phyloP scores from a whole-genome alignment of 2,888 invertebrate species.

The Lycaena phlaeas region DNA sequence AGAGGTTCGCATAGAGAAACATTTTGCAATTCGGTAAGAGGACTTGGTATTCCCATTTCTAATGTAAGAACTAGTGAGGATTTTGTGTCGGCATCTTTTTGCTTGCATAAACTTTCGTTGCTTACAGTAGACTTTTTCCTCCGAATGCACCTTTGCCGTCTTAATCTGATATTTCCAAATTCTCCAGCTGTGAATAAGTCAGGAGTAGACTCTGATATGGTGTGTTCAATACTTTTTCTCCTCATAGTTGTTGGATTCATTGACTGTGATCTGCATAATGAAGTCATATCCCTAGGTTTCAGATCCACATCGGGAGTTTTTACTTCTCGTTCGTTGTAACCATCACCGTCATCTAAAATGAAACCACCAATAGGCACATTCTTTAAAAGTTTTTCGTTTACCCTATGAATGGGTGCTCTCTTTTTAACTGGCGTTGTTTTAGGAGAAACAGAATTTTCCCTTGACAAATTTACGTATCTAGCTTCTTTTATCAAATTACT shows the following conservation, averaged over 20 bases:
- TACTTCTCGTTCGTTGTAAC: slow-evolving; percentile 66
- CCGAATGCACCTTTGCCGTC: slow-evolving; percentile 73
- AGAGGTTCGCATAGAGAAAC: slow-evolving; percentile 45
- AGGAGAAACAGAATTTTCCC: slow-evolving; percentile 61
- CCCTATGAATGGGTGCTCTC: slow-evolving; percentile 40
- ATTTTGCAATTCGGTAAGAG: slow-evolving; percentile 45
- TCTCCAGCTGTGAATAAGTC: slow-evolving; percentile 41
- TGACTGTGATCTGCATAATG: slow-evolving; percentile 47
- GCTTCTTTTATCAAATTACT: slow-evolving; percentile 59
- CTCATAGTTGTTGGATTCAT: slow-evolving; percentile 38
- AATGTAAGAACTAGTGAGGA: slow-evolving; percentile 45
- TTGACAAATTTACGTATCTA: slow-evolving; percentile 51
- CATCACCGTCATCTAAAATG: slow-evolving; percentile 59
- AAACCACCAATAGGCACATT: slow-evolving; percentile 63
- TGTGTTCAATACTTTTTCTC: slow-evolving; percentile 33
- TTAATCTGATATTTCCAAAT: slow-evolving; percentile 47
- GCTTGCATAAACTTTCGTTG: slow-evolving; percentile 47
- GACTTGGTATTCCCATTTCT: slow-evolving; percentile 61
- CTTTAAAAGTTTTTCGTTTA: slow-evolving; percentile 50
- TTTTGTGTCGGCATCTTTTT: slow-evolving; percentile 32
- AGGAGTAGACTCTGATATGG: slow-evolving; percentile 52
- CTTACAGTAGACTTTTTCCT: slow-evolving; percentile 64
- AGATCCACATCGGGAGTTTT: slow-evolving; percentile 51
- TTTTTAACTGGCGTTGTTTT: slow-evolving; percentile 49
- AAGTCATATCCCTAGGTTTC: slow-evolving; percentile 23